Percentiles rank a stretch among this genome's conserved stretches.
Evolutionary conservation across 2,113 vertebrate genomes (phyloP).

Genomic region (Neogale vison): DNA sequence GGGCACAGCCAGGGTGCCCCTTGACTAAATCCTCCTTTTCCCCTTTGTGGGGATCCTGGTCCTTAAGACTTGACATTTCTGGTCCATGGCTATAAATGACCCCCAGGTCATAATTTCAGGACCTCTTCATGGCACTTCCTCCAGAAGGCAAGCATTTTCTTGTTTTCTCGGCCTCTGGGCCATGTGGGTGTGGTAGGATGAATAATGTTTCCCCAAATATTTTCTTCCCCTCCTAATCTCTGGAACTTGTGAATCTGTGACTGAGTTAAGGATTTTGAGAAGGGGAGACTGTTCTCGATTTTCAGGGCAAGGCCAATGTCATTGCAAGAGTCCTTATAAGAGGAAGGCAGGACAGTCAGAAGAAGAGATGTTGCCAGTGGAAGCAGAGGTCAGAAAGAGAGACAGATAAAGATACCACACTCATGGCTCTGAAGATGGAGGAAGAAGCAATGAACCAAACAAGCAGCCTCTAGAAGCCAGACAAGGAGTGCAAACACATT

Average conservation of each 20-base stretch:
- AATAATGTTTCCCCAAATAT: not conserved
- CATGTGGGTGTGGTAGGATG: not conserved
- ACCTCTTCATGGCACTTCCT: not conserved
- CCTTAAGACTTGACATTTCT: not conserved
- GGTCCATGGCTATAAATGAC: not conserved
- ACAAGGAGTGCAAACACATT: not conserved
- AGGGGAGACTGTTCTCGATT: not conserved
- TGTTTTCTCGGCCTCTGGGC: not conserved
- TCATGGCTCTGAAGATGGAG: not conserved
- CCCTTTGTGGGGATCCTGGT: not conserved
- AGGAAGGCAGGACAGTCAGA: not conserved
- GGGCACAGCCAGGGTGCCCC: not conserved
- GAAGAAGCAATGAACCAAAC: not conserved
- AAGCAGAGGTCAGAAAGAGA: not conserved
- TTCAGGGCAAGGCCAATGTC: not conserved
- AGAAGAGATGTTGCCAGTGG: not conserved
- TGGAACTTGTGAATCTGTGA: not conserved
- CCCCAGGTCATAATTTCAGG: not conserved
- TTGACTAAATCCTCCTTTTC: not conserved
- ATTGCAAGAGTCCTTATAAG: not conserved
- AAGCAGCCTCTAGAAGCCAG: not conserved
- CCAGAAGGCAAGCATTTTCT: not conserved
- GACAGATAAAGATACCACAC: not conserved
- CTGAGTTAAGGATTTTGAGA: not conserved
- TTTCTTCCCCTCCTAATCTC: not conserved